Evolutionary conservation across 1,140 invertebrate species (phyloP), one percentile per base, ranked within the genome.

Genomic region (Zaprionus vittiger): DNA sequence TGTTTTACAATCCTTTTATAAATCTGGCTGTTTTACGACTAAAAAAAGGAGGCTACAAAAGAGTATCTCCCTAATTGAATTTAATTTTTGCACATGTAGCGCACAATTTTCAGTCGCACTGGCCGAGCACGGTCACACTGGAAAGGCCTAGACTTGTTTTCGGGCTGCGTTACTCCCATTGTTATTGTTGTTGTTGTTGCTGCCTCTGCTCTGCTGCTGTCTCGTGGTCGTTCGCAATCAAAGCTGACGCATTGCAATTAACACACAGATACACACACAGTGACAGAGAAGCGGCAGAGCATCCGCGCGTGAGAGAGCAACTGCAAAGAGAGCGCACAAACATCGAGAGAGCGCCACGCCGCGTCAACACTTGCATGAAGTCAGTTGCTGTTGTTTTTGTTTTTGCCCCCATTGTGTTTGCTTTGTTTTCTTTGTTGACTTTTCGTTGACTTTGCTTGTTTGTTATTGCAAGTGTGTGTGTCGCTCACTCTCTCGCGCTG

Each of bases 241-340:
- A 64, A 71, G 68, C 68, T 76, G 61, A 76, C 73, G 73, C 73
- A 71, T 65, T 72, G 68, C 68, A 71, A 72, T 65, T 70, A 64
- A 59, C 66, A 75, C 73, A 60, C 60, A 70, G 52, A 75, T 41
- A 75, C 54, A 37, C 56, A 37, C n/a, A 57, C 52, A 22, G 15
- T 6, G 17, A 38, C 12, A 22, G 26, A 24, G 31, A 11, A 31
- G 9, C 9, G 31, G 9, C 31, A 34, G 31, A 31, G 31, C 31
- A 31, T 9, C 9, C 9, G 34, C 22, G 24, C 9, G 14, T 38
- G 31, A 49, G 60, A 44, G 62, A 20, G 52, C 22, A 37, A 2
- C 2, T 3, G 11, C n/a, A 34, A 17, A 41, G 17, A 68, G n/a
- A 17, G 26, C 49, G 17, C 14, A 49, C 34, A 60, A 55, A 69